phyloP scores from a whole-genome alignment of 2,113 vertebrate species.

The Labrus mixtus region DNA sequence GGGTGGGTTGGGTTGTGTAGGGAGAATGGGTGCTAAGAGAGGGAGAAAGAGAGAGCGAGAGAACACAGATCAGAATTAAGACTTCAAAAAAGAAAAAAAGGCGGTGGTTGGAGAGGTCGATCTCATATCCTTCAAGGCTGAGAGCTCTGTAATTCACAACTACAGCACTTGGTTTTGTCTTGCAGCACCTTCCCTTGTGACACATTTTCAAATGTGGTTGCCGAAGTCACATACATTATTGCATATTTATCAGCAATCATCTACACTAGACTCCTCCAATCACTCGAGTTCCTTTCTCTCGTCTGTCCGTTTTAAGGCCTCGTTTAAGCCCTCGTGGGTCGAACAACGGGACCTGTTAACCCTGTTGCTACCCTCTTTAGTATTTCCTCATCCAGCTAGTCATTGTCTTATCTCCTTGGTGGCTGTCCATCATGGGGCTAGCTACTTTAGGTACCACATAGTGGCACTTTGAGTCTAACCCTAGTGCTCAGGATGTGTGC shows the following conservation, averaged over 20 bases:
- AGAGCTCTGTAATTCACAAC: slow-evolving; percentile 60
- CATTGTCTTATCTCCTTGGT: slow-evolving; percentile 59
- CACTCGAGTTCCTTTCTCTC: slow-evolving; percentile 57
- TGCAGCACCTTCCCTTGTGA: slow-evolving; percentile 67
- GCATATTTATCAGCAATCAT: slow-evolving; percentile 71
- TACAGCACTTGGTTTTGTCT: slow-evolving; percentile 71
- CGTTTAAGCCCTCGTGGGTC: slow-evolving; percentile 69
- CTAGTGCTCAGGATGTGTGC: slow-evolving; percentile 74
- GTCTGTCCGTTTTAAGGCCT: slow-evolving; percentile 74
- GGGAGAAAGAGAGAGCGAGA: slow-evolving; percentile 58
- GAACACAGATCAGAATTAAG: slow-evolving; percentile 89
- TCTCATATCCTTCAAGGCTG: slow-evolving; percentile 59
- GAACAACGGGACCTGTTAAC: slow-evolving; percentile 58
- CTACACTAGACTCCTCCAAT: slow-evolving; percentile 54
- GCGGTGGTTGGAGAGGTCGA: slow-evolving; percentile 57
- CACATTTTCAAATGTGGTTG: slow-evolving; percentile 54
- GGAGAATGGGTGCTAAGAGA: slow-evolving; percentile 19
- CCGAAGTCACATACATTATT: slow-evolving; percentile 68
- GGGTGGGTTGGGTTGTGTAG: slow-evolving; percentile 9
- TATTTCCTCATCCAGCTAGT: slow-evolving; percentile 50
- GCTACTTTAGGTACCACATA: slow-evolving; percentile 81
- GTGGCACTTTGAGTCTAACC: slow-evolving; percentile 81
- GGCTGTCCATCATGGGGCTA: slow-evolving; percentile 75
- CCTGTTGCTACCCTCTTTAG: slow-evolving; percentile 56
- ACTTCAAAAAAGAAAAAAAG: slow-evolving; percentile 75